Base-by-base conservation (phyloP, 1,140 invertebrate genomes). In the Littorina saxatilis region DNA sequence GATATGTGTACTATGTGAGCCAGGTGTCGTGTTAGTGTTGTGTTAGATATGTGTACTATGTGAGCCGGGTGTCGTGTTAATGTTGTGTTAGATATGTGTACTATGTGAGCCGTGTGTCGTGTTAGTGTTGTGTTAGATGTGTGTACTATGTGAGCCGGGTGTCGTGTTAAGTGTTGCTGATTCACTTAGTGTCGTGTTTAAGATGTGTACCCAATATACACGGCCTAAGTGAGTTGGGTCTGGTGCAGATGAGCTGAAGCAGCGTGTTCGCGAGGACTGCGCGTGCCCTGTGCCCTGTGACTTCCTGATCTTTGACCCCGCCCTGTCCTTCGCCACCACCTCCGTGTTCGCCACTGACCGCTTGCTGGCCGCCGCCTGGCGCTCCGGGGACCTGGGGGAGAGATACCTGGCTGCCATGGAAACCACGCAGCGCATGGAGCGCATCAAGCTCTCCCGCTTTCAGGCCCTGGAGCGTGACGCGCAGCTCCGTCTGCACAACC, bases 301-400 rank as follows among this genome's bases (percentile, higher is more conserved):
- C n/a, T 85, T 82, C 29, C 74, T 80, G 11, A 58, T 87, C 39
- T 89, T 82, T 73, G 86, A 88, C 63, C 86, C 88, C 2, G 80
- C 82, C 4, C 32, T 88, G 11, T 87, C 87, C 27, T 89, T 87
- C 79, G 86, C 86, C 61, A 82, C 85, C 20, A 89, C 83, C 1
- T 87, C 88, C 4, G 74, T 50, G 13, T 86, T 83, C 81, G 84
- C 85, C 40, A 82, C 81, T 4, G 85, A 87, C 32, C 63, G 66
- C 0, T 66, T 87, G 15, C 81, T 87, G 27, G 68, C 27, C 23
- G 40, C 27, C 20, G 78, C 43, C 39, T 80, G 52, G 43, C 55
- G 52, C 1, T 40, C 3, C 7, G 27, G 35, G 5, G 58, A 79
- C 29, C 74, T 89, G 0, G 32, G 79, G 13, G 23, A 72, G 35